Evolutionary conservation across 2,113 vertebrate species (phyloP), one percentile per base, ranked within the genome.

Genomic region (Amphiprion percula): DNA sequence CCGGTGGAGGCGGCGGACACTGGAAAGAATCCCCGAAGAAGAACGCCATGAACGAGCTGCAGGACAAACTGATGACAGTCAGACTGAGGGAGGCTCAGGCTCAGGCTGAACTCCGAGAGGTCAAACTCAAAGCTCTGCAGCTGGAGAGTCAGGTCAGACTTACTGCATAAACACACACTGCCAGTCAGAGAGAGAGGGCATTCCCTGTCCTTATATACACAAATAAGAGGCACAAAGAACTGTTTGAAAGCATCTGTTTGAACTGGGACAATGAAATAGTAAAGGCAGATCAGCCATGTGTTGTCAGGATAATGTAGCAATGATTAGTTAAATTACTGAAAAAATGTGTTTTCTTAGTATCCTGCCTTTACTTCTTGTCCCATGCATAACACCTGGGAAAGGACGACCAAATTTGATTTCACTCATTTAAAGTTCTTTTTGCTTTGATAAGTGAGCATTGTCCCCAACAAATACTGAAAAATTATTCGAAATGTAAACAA

Each of bases 21-120:
- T 97, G 97, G 96, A 98, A 97, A 88, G 97, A 97, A 53, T 97
- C 97, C 10, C 97, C 97, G 0, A 96, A 97, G 90, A 97, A 97
- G 89, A 95, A 96, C 64, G 95, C 96, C 1, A 86, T 96, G 87
- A 95, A 95, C 17, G 97, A 97, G 88, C 92, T 98, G 80, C 97
- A 98, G 91, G 97, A 97, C 67, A 97, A 97, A 79, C 92, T 97
- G 90, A 96, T 98, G 97, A 94, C 93, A 0, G 88, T 96, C 59
- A 93, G 95, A 10, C 93, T 98, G 85, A 94, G 96, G n/a, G 97
- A 98, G 90, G 96, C 96, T 10, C 96, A 97, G 89, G 95, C 95
- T 14, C 96, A 97, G 82, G 97, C 96, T 0, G 96, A 98, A 72
- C 94, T 96, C 41, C 88, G 96, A 7, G 96, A 97, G 86, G 92